These are phyloP conservation scores for Bradypodion pumilum DNA, from an alignment of 2,797 vertebrate species.

Conservation along the genomic window DNA sequence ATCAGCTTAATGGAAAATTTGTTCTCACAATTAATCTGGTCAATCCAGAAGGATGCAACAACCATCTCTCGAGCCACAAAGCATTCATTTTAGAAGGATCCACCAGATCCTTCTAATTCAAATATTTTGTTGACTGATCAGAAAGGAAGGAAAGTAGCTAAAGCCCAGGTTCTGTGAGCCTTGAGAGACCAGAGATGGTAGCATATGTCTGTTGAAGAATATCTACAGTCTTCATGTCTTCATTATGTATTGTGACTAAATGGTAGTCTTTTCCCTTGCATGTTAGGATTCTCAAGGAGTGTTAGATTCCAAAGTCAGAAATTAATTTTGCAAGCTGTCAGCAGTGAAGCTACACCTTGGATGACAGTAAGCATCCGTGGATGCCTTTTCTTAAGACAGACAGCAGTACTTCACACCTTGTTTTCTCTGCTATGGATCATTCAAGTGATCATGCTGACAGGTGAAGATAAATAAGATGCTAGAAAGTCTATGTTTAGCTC, in stretches of 20 bases:
- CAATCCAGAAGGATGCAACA: too few species aligned
- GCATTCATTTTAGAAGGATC: background rate
- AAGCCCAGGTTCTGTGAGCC: too few species aligned
- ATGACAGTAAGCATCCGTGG: conserved; percentile 43
- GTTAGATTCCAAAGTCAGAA: conserved; percentile 24
- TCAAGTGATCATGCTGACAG: conserved; percentile 13
- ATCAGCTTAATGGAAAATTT: too few species aligned
- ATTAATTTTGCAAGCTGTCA: conserved; percentile 50
- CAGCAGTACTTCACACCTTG: conserved; percentile 47
- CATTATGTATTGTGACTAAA: background rate
- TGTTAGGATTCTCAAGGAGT: conserved; percentile 41
- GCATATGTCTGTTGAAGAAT: background rate
- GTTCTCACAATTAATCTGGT: too few species aligned
- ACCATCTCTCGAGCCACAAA: too few species aligned
- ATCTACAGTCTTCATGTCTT: background rate
- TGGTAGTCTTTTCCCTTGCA: background rate
- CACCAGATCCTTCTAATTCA: background rate
- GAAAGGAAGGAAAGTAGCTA: background rate
- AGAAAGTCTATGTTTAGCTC: conserved; percentile 46
- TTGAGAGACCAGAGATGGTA: background rate
- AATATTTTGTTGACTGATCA: background rate
- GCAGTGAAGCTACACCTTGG: conserved; percentile 49
- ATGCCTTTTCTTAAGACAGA: conserved; percentile 50
- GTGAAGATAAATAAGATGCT: conserved; percentile 31
- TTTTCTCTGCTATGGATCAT: conserved; percentile 48